A percentile compares a stretch with the other conserved stretches of the same genome.
These are phyloP conservation scores for Actinia tenebrosa DNA, from an alignment of 64 coral and sea anemone species.

Conservation along the genomic window DNA sequence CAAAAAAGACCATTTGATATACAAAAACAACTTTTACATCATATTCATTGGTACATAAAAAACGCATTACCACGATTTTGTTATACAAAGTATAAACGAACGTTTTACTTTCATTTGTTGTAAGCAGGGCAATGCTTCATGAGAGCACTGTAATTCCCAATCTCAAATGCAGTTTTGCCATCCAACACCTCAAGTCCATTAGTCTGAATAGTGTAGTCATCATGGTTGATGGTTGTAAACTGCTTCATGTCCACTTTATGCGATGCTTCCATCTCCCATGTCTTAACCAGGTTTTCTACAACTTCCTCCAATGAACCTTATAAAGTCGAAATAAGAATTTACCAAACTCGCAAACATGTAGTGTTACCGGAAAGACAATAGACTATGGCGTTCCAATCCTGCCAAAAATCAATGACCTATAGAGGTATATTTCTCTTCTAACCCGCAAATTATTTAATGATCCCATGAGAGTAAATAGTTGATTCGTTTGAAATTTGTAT, in stretches of 20 bases:
- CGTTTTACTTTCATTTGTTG: neutral
- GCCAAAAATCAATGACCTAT: too few species aligned
- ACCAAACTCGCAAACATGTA: neutral
- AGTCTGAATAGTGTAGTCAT: conserved; percentile 4
- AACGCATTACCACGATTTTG: too few species aligned
- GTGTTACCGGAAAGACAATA: too few species aligned
- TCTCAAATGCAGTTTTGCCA: neutral
- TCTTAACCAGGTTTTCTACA: conserved; percentile 93
- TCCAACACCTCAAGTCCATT: neutral
- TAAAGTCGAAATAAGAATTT: neutral
- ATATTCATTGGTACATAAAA: too few species aligned
- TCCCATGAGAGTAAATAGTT: too few species aligned
- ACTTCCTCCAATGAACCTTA: conserved; percentile 68
- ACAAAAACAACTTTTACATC: too few species aligned
- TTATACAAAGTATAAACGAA: too few species aligned
- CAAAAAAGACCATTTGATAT: too few species aligned
- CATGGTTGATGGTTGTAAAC: conserved; percentile 5
- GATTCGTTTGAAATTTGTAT: too few species aligned
- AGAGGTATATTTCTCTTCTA: too few species aligned
- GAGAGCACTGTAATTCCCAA: conserved; percentile 31
- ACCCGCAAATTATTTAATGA: too few species aligned
- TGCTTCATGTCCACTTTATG: conserved; percentile 58
- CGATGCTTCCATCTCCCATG: conserved; percentile 91
- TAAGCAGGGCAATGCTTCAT: conserved; percentile 20
- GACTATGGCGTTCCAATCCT: too few species aligned